phyloP scores from a whole-genome alignment of 2,888 invertebrate genomes.

The Spodoptera exigua region DNA sequence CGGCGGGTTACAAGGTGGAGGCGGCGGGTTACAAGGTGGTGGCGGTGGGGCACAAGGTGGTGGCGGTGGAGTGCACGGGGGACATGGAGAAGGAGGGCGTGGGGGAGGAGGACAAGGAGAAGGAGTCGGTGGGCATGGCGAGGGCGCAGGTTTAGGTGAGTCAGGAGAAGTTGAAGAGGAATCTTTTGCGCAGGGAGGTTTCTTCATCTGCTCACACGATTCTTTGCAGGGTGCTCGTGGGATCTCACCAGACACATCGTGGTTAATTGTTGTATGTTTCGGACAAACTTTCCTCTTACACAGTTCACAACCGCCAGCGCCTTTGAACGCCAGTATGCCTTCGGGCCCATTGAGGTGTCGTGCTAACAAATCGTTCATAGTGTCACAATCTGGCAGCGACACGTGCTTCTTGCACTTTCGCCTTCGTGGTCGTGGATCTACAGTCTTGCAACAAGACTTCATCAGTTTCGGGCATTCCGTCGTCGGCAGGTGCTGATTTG shows the following conservation, averaged over 20 bases:
- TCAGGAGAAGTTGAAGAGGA: too few relatives aligned
- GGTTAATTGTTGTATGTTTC: conserved; percentile 59
- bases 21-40: neutral
- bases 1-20: neutral
- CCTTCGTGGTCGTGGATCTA: conserved; percentile 27
- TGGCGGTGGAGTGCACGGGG: conserved; percentile 3
- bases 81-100: conserved; percentile 2
- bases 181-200: conserved; percentile 58
- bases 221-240: conserved; percentile 58
- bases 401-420: conserved; percentile 66
- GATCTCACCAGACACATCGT: conserved; percentile 54
- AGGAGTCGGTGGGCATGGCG: neutral
- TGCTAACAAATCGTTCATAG: conserved; percentile 44
- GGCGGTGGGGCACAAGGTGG: conserved; percentile 1
- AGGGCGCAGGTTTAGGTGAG: conserved; percentile 1
- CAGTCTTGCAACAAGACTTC: conserved; percentile 47
- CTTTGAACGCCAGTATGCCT: conserved; percentile 66
- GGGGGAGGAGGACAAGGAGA: conserved; percentile 1
- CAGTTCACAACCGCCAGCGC: conserved; percentile 53
- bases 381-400: conserved; percentile 64
- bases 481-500: conserved; percentile 42
- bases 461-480: conserved; percentile 44
- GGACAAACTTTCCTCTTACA: conserved; percentile 53
- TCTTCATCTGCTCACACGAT: conserved; percentile 50
- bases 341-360: conserved; percentile 51